Base-by-base conservation (phyloP, 64 coral and sea anemone genomes). In the Montipora sp. region DNA sequence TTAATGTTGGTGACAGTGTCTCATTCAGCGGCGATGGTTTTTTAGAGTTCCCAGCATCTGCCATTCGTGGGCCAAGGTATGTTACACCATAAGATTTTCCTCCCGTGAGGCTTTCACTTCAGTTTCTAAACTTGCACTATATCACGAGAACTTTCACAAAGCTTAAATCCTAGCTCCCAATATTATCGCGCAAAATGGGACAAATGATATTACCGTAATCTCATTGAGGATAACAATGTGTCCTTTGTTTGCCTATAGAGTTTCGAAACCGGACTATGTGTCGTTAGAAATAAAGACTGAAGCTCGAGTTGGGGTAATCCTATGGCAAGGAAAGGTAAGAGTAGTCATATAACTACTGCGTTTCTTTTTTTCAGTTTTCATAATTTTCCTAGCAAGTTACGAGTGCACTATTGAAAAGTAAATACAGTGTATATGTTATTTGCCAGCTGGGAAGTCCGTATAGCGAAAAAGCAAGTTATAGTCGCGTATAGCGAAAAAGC, bases 301-400 rank as follows among this genome's bases (percentile, higher is more conserved):
- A 21, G 81, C 90, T n/a, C 49, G 36, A 7, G 80, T 92, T 77
- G 94, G 94, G 7, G 59, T 95, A 3, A 87, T 95, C 5, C 72
- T 91, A 59, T 95, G 94, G 94, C 89, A 95, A 84, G 94, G 94
- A 51, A 83, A 88, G 83, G 94, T 94, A 69, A 15, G 80, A 11
- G 24, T 21, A 27, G 6, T 53, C 1, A 27, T 57, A 4, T 45
- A 20, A 18, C 63, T 18, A 44, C 13, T 49, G 19, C 8, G 12
- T 59, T 63, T 16, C 60, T 55, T 7, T 55, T 55, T 55, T 36
- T 36, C 36, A 36, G 1, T 36, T 36, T 36, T 36, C 36, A 36
- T 36, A 36, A 1, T 36, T 36, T 36, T 36, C 36, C 36, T 36
- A 36, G 36, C 36, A 36, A 36, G 36, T 36, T 2, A 36, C 36